Base-by-base conservation (phyloP, 2,888 invertebrate genomes). In the Volucella zonaria region DNA sequence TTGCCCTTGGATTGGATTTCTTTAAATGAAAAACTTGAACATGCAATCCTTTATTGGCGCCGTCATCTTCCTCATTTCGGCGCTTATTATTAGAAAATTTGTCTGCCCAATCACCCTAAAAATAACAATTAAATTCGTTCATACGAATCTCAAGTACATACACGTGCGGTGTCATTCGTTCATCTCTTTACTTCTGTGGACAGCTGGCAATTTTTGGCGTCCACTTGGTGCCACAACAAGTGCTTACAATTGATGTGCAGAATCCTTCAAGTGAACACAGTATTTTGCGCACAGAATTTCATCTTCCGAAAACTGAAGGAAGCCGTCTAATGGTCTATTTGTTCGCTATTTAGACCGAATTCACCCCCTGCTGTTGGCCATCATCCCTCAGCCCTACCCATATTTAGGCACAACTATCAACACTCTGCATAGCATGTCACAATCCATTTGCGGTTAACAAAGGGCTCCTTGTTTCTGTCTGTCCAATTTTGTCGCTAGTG, bases 381-480 rank as follows among this genome's bases (percentile, higher is more conserved):
- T 10, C 52, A 11, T 6, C 52, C 47, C 15, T 68, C 38, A 49
- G 47, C 8, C 38, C 52, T 45, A 73, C 45, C 52, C 31, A 31
- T 31, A 31, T 54, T 12, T 31, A 52, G 40, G 61, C 11, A 11
- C 47, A 61, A 61, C 14, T 47, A 77, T 47, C 59, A 45, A 62
- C 54, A 56, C 73, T 61, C 47, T 47, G 47, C 73, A 59, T 47
- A 54, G 67, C 54, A 62, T 74, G 80, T 74, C 80, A 59, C 74
- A 80, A 56, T 80, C 68, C 56, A 80, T 80, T 80, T 80, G 62
- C 59, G 80, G 74, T 68, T 68, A 68, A 80, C 68, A 74, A 68
- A 68, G 68, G 49, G 56, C 49, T 67, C 8, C 74, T 80, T 80
- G 67, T 80, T 67, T 61, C 79, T 54, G 59, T 67, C 54, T 31